These are phyloP conservation scores for Arenaria interpres DNA, from an alignment of 2,113 vertebrate genomes.

Conservation along the genomic window DNA sequence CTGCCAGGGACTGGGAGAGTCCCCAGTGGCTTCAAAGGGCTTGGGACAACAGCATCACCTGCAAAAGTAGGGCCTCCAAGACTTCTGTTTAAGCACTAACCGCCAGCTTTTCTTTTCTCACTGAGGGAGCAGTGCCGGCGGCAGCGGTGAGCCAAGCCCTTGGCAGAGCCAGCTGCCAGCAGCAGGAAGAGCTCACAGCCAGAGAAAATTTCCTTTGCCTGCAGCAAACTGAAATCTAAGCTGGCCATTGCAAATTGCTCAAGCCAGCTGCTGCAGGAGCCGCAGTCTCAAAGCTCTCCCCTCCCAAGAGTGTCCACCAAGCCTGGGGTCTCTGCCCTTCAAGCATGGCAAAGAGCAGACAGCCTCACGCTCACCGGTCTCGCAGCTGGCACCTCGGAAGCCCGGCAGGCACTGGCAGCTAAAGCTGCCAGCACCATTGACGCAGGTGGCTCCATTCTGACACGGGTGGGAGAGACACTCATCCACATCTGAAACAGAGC, in stretches of 20 bases:
- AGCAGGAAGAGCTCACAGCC: not conserved
- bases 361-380: slow-evolving; percentile 57
- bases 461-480: slow-evolving; percentile 80
- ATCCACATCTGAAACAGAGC: slow-evolving; percentile 74
- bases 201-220: not conserved
- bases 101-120: not conserved
- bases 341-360: not conserved
- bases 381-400: slow-evolving; percentile 73
- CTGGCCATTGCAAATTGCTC: not conserved
- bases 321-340: not conserved
- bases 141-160: not conserved
- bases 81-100: not conserved
- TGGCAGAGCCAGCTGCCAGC: not conserved
- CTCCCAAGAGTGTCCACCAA: not conserved
- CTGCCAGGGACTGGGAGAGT: not conserved
- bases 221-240: not conserved
- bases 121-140: not conserved
- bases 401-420: slow-evolving; percentile 70
- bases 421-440: slow-evolving; percentile 66
- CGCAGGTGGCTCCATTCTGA: slow-evolving; percentile 76
- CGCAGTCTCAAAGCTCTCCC: not conserved
- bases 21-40: not conserved
- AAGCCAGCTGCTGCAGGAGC: not conserved
- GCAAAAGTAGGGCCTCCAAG: not conserved
- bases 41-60: not conserved